Evolutionary conservation across 2,113 vertebrate genomes (phyloP).

Genomic region (Rissa tridactyla): DNA sequence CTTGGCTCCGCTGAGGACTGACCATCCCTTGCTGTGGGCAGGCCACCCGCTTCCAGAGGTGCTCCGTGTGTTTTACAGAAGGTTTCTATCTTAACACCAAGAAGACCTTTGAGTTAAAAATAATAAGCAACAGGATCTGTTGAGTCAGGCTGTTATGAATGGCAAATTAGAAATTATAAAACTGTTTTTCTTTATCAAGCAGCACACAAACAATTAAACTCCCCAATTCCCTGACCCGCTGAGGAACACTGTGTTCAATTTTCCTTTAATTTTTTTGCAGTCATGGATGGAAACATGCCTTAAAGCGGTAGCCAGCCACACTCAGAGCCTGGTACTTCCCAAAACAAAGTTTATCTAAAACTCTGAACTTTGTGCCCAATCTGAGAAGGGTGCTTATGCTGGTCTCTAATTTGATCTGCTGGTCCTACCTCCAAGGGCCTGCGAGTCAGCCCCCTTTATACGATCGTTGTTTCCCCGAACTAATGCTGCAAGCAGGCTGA

Average conservation of each 20-base stretch:
- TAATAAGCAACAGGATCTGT: background rate
- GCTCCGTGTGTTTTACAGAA: background rate
- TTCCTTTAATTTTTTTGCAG: background rate
- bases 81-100: background rate
- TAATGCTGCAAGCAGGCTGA: background rate
- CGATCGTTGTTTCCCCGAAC: background rate
- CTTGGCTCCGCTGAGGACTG: background rate
- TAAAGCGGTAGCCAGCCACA: background rate
- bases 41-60: background rate
- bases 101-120: background rate
- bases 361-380: background rate
- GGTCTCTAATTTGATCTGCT: background rate
- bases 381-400: background rate
- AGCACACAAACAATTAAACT: background rate
- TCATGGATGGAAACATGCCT: background rate
- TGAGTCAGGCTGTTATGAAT: background rate
- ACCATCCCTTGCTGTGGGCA: background rate
- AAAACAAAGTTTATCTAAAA: background rate
- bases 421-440: background rate
- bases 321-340: background rate
- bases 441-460: background rate
- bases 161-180: constrained; percentile 13
- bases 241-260: background rate
- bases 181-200: background rate
- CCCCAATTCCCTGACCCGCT: background rate